These are phyloP conservation scores for Corythaeola cristata DNA, from an alignment of 2,113 vertebrate genomes.

Conservation along the genomic window DNA sequence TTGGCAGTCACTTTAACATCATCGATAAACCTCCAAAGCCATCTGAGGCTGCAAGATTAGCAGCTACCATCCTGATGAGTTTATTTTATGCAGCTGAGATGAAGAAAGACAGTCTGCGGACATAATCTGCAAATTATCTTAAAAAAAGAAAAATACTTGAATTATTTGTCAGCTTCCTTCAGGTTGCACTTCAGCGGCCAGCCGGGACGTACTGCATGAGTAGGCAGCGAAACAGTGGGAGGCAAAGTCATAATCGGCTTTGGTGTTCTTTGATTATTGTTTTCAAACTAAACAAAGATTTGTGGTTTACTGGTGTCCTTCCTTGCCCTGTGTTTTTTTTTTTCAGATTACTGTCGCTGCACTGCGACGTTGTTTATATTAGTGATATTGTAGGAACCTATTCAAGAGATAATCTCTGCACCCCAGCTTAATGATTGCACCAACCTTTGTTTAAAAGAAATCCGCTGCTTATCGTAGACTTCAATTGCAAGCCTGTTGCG, in stretches of 20 bases:
- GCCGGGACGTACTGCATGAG: not conserved
- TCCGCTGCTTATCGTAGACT: slow-evolving; percentile 21
- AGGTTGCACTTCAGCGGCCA: not conserved
- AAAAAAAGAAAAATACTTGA: not conserved
- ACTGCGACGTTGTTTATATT: not conserved
- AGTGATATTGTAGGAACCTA: not conserved
- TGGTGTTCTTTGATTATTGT: slow-evolving; percentile 40
- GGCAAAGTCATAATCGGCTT: slow-evolving; percentile 41
- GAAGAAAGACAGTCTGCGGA: slow-evolving; percentile 9
- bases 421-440: slow-evolving; percentile 8
- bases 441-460: slow-evolving; percentile 11
- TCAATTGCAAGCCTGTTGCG: slow-evolving; percentile 27
- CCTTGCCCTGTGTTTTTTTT: not conserved
- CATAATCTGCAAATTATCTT: not conserved
- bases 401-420: slow-evolving; percentile 28
- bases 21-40: slow-evolving; percentile 22
- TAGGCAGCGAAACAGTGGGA: not conserved
- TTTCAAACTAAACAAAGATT: slow-evolving; percentile 50
- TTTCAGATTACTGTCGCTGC: slow-evolving; percentile 6
- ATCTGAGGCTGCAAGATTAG: slow-evolving; percentile 3
- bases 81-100: slow-evolving; percentile 5
- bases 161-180: not conserved
- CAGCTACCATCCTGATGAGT: not conserved
- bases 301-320: slow-evolving; percentile 35
- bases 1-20: slow-evolving; percentile 9